Evolutionary conservation across 1,140 invertebrate genomes (phyloP).

Genomic region (Harlomillsia oculata): DNA sequence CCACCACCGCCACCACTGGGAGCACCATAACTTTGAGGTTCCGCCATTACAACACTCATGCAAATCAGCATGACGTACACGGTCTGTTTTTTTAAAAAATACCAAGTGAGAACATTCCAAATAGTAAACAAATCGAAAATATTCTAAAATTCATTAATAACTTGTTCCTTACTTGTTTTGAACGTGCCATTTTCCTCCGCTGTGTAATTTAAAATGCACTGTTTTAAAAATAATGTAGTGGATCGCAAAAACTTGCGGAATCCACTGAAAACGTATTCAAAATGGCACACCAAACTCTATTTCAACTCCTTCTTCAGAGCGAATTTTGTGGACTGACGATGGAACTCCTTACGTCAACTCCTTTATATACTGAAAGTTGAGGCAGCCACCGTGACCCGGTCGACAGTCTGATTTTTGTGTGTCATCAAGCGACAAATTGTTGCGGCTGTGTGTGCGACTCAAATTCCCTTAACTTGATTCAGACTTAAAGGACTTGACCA

Average conservation of each 20-base stretch:
- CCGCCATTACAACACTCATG: neutral
- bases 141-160: too few species aligned
- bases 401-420: too few species aligned
- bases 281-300: neutral
- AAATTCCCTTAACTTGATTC: too few species aligned
- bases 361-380: slow-evolving; percentile 13
- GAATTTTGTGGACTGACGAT: neutral
- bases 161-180: too few species aligned
- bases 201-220: too few species aligned
- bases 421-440: slow-evolving; percentile 16
- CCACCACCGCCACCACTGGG: neutral
- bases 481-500: too few species aligned
- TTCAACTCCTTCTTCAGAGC: neutral
- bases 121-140: too few species aligned
- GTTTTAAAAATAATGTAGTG: neutral
- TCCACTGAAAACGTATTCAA: too few species aligned
- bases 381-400: slow-evolving; percentile 7
- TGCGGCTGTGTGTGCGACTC: too few species aligned
- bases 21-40: neutral
- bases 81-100: neutral
- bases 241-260: neutral
- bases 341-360: neutral
- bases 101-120: neutral
- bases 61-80: neutral
- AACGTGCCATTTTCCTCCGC: too few species aligned